Conservation (phyloP, 2,797 vertebrate species). For the Manis pentadactyla region DNA sequence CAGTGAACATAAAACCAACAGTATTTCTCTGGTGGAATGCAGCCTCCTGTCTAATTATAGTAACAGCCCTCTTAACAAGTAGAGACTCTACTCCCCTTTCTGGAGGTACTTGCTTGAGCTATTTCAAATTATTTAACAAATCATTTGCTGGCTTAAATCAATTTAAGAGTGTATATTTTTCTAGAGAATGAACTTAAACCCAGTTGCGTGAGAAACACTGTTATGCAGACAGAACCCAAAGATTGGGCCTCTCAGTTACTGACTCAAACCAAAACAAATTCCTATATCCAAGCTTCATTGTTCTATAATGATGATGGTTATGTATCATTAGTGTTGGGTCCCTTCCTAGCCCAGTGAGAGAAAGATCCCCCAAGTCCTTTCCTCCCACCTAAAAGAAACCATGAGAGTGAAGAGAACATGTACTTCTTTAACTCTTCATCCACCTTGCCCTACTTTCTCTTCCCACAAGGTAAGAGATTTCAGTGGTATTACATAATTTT, state of each 20-base stretch:
- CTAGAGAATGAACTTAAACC: neutral
- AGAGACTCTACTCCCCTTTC: neutral
- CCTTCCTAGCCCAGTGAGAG: neutral
- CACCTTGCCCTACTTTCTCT: neutral
- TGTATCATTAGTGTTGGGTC: neutral
- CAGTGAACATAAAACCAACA: neutral
- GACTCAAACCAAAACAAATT: neutral
- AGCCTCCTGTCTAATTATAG: neutral
- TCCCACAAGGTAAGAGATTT: neutral
- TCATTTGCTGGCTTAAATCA: neutral
- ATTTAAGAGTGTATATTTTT: neutral
- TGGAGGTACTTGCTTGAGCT: neutral
- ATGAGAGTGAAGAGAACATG: neutral
- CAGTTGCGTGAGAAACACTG: neutral
- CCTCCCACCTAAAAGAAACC: neutral
- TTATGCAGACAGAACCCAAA: neutral
- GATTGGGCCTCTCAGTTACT: neutral
- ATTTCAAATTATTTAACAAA: slow-evolving; percentile 40
- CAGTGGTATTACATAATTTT: neutral
- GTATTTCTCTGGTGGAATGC: neutral
- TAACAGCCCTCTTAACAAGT: neutral
- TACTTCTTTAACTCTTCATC: neutral
- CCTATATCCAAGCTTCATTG: neutral
- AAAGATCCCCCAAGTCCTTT: neutral
- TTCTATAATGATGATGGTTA: neutral